Conservation (phyloP, 2,113 vertebrate genomes). For the Labeo catla region DNA sequence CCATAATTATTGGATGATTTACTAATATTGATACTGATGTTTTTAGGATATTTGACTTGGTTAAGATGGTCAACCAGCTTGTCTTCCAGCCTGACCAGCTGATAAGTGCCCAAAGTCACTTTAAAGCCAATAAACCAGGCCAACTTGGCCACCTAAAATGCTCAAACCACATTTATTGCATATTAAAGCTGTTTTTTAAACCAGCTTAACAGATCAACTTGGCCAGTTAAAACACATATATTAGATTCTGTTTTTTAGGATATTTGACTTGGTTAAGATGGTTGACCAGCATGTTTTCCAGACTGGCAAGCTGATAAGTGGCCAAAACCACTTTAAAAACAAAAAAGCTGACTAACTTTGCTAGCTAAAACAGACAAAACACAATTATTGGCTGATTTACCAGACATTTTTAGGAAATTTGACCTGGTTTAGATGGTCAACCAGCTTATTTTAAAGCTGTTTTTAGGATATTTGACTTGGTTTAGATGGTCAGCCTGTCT, state of each 20-base stretch:
- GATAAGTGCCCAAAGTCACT: not conserved
- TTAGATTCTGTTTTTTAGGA: too few relatives aligned
- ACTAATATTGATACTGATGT: not conserved
- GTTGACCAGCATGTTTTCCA: too few relatives aligned
- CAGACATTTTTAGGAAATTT: not conserved
- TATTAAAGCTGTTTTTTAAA: too few relatives aligned
- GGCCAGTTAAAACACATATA: too few relatives aligned
- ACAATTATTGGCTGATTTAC: not conserved
- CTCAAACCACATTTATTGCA: not conserved
- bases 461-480: too few relatives aligned
- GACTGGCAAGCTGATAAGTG: too few relatives aligned
- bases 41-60: not conserved
- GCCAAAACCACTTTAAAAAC: too few relatives aligned
- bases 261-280: too few relatives aligned
- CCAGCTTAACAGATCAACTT: too few relatives aligned
- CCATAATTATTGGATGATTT: not conserved
- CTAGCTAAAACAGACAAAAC: not conserved
- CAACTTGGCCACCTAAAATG: not conserved
- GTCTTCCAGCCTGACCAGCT: not conserved
- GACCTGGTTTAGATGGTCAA: not conserved
- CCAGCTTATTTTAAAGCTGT: too few relatives aligned
- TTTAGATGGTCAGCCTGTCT: not conserved
- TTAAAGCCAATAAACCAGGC: not conserved
- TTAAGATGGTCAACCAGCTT: not conserved
- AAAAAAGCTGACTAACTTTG: not conserved